Conservation (phyloP, 30 jellyfish, hydroid and myxozoan species). For the Chironex yamaguchii region DNA sequence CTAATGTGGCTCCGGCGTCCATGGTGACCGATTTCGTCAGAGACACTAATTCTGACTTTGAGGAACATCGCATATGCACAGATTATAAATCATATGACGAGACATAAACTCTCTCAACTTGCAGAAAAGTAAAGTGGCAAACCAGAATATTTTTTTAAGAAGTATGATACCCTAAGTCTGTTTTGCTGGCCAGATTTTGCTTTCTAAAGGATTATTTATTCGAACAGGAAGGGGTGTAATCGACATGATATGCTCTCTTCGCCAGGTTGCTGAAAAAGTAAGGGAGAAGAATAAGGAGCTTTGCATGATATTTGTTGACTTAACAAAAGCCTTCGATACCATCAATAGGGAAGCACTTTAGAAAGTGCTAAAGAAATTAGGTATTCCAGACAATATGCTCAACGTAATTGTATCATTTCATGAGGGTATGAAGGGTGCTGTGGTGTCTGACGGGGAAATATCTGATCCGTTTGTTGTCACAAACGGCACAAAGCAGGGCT, state of each 20-base stretch:
- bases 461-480: background rate
- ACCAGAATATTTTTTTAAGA: too few relatives aligned
- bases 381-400: background rate
- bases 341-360: conserved; percentile 8
- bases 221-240: conserved; percentile 23
- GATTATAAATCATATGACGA: too few relatives aligned
- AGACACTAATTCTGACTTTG: too few relatives aligned
- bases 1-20: too few relatives aligned
- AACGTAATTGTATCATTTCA: conserved; percentile 6
- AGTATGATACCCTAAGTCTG: too few relatives aligned
- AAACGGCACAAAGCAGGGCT: conserved; percentile 24
- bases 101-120: too few relatives aligned
- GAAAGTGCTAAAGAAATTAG: conserved; percentile 3
- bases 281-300: conserved; percentile 1
- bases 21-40: too few relatives aligned
- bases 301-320: conserved; percentile 17
- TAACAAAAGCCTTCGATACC: conserved; percentile 20
- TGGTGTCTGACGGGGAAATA: background rate
- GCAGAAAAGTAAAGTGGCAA: too few relatives aligned
- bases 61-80: too few relatives aligned
- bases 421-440: conserved; percentile 35
- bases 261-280: conserved; percentile 33
- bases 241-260: conserved; percentile 24
- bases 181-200: too few relatives aligned
- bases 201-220: too few relatives aligned